phyloP scores from a whole-genome alignment of 1,140 invertebrate genomes.

The Drosophila burlai region DNA sequence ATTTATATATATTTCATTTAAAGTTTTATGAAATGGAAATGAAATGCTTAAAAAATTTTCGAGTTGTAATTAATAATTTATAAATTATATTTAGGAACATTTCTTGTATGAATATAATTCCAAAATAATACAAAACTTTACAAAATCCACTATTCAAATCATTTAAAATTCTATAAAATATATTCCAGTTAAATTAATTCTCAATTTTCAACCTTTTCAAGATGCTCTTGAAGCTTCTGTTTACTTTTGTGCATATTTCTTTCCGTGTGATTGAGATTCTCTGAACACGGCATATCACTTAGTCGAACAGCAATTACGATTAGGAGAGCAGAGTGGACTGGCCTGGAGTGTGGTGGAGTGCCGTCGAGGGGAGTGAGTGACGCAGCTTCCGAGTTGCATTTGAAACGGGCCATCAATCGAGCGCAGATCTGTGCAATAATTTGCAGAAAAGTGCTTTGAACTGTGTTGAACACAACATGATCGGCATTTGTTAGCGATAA shows the following conservation, averaged over 20 bases:
- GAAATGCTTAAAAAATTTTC: not conserved
- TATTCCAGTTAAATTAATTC: too few species aligned
- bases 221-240: not conserved
- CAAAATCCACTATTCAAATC: not conserved
- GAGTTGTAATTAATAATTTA: not conserved
- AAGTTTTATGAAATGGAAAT: not conserved
- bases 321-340: slow-evolving; percentile 29
- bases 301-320: slow-evolving; percentile 71
- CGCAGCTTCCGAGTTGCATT: slow-evolving; percentile 48
- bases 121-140: not conserved
- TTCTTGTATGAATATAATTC: not conserved
- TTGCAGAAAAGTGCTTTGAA: slow-evolving; percentile 82
- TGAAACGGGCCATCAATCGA: slow-evolving; percentile 49
- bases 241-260: not conserved
- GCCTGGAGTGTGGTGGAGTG: slow-evolving; percentile 7
- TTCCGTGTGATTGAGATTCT: slow-evolving; percentile 37
- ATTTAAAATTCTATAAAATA: too few species aligned
- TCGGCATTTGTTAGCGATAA: slow-evolving; percentile 85
- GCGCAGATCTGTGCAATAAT: slow-evolving; percentile 65
- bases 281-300: slow-evolving; percentile 76
- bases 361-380: slow-evolving; percentile 12
- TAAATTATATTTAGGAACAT: not conserved
- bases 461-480: slow-evolving; percentile 82
- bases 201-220: not conserved
- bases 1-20: not conserved